Evolutionary conservation across 2,113 vertebrate species (phyloP), one percentile per base, ranked within the genome.

Genomic region (Empidonax alnorum): DNA sequence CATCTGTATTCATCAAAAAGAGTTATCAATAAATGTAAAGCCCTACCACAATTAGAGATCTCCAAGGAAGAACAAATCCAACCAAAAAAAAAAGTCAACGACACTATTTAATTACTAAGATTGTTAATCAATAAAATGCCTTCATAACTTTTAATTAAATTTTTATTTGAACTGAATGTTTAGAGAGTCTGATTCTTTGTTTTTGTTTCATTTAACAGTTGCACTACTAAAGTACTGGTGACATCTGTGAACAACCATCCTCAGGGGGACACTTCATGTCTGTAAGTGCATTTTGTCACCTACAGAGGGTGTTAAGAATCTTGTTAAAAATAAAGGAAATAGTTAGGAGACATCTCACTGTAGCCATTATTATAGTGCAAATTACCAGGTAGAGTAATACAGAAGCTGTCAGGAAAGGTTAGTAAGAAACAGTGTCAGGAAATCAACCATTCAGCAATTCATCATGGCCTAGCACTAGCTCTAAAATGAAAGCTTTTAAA

Each of bases 301-400:
- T 99, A 99, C 99, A 99, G 99, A 99, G 99, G 99, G 99, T 99
- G 99, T 99, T 99, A 98, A 99, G 99, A 98, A 99, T 98, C 98
- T 99, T 98, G 98, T 98, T 99, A 99, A 99, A 99, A 98, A 97
- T 98, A 97, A 97, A 97, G 97, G 96, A 98, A 98, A 98, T 97
- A 97, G 97, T 98, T 98, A 97, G 92, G 97, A 97, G 97, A 97
- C 96, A 96, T 98, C 98, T 99, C 98, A 98, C 97, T 98, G 97
- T 98, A 99, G 98, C 98, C 98, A 99, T 99, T 99, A 99, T 98
- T 98, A 98, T 97, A 95, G 97, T 98, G 98, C 98, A 99, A 99
- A 99, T 99, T 98, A 99, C 99, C 97, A 98, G 98, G 98, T 98
- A 99, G 98, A 97, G 98, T 99, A 99, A 99, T 99, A 98, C 98